Percentiles rank a stretch among this genome's conserved stretches.
These are phyloP conservation scores for Montipora cactus DNA, from an alignment of 64 coral and sea anemone genomes.

Conservation along the genomic window DNA sequence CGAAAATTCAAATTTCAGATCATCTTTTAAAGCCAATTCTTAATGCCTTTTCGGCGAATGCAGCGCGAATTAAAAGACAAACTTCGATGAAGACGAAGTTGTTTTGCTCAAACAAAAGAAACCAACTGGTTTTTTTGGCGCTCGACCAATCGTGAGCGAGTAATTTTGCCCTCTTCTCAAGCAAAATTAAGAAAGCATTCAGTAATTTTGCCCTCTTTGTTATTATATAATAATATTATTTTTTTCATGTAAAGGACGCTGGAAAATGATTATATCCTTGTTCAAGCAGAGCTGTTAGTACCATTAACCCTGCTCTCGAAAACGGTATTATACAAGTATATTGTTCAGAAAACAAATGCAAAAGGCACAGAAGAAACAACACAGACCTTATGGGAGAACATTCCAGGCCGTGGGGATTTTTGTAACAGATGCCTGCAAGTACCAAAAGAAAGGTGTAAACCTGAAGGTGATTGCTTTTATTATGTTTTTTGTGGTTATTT, in stretches of 20 bases:
- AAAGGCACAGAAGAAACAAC: not conserved
- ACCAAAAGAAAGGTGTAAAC: not conserved
- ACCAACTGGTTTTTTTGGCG: too few relatives aligned
- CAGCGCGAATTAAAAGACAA: too few relatives aligned
- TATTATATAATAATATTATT: not conserved
- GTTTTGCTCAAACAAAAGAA: too few relatives aligned
- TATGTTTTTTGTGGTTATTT: not conserved
- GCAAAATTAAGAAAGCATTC: too few relatives aligned
- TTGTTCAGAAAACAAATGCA: not conserved
- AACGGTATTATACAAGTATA: not conserved
- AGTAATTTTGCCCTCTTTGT: too few relatives aligned
- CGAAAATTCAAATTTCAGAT: too few relatives aligned
- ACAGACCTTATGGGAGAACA: not conserved
- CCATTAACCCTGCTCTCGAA: not conserved
- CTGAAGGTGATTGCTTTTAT: not conserved
- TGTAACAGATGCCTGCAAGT: conserved; percentile 14
- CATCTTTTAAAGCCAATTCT: too few relatives aligned
- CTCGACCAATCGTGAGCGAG: too few relatives aligned
- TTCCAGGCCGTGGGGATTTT: not conserved
- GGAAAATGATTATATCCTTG: conserved; percentile 12
- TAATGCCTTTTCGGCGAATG: too few relatives aligned
- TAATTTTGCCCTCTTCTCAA: too few relatives aligned
- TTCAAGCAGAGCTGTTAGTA: not conserved
- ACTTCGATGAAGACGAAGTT: too few relatives aligned
- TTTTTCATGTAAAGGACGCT: not conserved